Evolutionary conservation across 2,113 vertebrate genomes (phyloP).

Genomic region (Leuciscus idus): DNA sequence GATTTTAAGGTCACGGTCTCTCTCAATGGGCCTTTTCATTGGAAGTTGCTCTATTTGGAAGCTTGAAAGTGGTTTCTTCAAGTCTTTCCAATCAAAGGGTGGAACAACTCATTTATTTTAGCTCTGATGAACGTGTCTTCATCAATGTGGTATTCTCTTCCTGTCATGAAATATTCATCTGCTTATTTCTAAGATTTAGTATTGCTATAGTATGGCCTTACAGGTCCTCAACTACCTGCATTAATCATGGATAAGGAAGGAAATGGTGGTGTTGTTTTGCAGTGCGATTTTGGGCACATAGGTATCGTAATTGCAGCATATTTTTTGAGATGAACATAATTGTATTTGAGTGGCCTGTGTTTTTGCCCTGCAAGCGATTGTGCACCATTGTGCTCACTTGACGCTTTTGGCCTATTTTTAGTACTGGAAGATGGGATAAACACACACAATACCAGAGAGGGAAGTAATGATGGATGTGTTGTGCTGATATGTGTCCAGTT

Average conservation of each 20-base stretch:
- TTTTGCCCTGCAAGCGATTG: not conserved
- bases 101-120: not conserved
- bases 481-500: constrained; percentile 42
- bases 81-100: not conserved
- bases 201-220: not conserved
- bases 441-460: constrained; percentile 29
- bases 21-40: not conserved
- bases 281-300: not conserved
- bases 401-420: constrained; percentile 38
- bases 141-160: not conserved
- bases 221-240: not conserved
- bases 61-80: not conserved
- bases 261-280: not conserved
- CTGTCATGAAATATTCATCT: not conserved
- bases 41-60: not conserved
- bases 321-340: not conserved
- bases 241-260: not conserved
- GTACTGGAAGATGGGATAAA: constrained; percentile 16
- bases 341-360: constrained; percentile 1
- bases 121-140: not conserved
- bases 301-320: not conserved
- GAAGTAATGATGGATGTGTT: constrained; percentile 48
- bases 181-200: not conserved
- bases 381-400: constrained; percentile 20
- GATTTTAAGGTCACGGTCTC: constrained; percentile 21